A percentile compares a stretch with the other conserved stretches of the same genome.
phyloP scores from a whole-genome alignment of 2,888 invertebrate genomes.

The Xestia sexstrigata region DNA sequence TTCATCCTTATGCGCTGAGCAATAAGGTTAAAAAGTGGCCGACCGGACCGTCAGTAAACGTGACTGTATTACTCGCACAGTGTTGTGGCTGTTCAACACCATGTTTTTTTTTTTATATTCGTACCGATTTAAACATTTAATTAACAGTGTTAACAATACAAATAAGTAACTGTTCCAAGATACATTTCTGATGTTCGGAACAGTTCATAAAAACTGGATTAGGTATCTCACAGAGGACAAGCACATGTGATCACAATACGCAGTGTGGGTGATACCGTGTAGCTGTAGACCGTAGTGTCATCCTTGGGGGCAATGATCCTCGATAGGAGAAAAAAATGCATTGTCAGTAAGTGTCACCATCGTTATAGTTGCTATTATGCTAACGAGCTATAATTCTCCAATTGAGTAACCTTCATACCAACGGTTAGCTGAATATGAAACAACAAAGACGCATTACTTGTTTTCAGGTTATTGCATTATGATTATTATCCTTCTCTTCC shows the following conservation, averaged over 20 bases:
- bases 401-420: slow-evolving; percentile 17
- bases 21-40: too few relatives aligned
- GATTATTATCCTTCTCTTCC: background rate
- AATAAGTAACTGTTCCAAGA: slow-evolving; percentile 47
- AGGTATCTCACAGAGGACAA: slow-evolving; percentile 16
- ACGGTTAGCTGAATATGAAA: slow-evolving; percentile 4
- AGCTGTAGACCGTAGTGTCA: slow-evolving; percentile 11
- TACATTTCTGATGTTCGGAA: slow-evolving; percentile 27
- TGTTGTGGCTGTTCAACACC: background rate
- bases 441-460: background rate
- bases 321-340: slow-evolving; percentile 24
- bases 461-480: background rate
- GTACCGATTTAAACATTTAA: background rate
- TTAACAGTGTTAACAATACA: slow-evolving; percentile 12
- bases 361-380: slow-evolving; percentile 4
- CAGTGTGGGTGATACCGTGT: slow-evolving; percentile 54
- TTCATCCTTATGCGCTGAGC: too few relatives aligned
- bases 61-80: background rate
- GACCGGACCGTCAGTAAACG: too few relatives aligned
- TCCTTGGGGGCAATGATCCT: slow-evolving; percentile 57
- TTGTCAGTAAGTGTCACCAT: slow-evolving; percentile 32
- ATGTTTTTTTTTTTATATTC: background rate
- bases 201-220: slow-evolving; percentile 27
- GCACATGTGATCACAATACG: slow-evolving; percentile 51
- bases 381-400: slow-evolving; percentile 27